These are phyloP conservation scores for Ptilodon capucinus DNA, from an alignment of 2,888 invertebrate genomes.

Conservation along the genomic window DNA sequence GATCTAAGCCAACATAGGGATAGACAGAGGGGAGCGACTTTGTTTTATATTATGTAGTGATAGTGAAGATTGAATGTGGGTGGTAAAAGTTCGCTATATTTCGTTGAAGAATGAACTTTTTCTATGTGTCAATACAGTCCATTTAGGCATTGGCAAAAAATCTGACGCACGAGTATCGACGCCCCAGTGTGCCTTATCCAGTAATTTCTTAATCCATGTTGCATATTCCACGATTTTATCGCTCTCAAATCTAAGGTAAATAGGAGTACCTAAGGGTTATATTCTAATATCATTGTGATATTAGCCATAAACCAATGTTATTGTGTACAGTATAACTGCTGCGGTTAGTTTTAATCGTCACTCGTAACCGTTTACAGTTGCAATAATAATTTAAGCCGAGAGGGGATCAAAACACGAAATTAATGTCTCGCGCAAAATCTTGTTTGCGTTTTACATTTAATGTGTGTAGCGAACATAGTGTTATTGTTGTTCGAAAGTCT, in stretches of 20 bases:
- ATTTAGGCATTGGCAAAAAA: no score
- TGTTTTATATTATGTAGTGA: no score
- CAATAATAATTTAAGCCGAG: constrained; percentile 71
- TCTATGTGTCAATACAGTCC: no score
- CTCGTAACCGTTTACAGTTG: constrained; percentile 75
- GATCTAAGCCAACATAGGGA: no score
- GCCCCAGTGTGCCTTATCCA: no score
- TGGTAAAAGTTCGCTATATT: no score
- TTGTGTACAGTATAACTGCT: constrained; percentile 48
- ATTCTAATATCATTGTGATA: constrained; percentile 58
- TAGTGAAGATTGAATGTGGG: no score
- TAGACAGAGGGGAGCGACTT: no score
- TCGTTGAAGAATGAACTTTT: no score
- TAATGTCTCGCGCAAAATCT: constrained; percentile 50
- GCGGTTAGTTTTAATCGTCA: constrained; percentile 73
- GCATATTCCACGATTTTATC: constrained; percentile 53
- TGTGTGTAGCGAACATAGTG: constrained; percentile 28
- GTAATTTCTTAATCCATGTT: no score
- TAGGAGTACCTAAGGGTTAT: constrained; percentile 47
- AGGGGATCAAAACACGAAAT: constrained; percentile 66
- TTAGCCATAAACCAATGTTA: constrained; percentile 61
- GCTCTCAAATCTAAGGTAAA: constrained; percentile 46
- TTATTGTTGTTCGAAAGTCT: constrained; percentile 54
- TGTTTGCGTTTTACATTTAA: constrained; percentile 55
- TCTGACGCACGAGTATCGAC: no score